Evolutionary conservation across 1,140 invertebrate species (phyloP).

Genomic region (Mamestra configurata): DNA sequence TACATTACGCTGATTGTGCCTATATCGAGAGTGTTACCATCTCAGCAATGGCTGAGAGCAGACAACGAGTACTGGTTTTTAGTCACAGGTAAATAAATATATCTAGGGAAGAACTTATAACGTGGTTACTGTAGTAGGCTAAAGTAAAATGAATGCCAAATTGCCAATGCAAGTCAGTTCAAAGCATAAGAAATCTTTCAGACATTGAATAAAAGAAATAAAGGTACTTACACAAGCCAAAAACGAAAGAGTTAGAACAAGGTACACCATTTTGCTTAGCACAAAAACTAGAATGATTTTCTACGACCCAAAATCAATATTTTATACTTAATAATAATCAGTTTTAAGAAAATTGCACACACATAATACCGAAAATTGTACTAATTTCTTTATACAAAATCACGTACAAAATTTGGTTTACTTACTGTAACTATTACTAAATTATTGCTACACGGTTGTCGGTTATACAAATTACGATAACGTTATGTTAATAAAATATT

Average conservation of each 20-base stretch:
- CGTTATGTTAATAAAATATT: neutral
- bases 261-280: neutral
- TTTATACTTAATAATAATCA: constrained; percentile 49
- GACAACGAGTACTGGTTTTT: too few species aligned
- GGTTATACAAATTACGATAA: neutral
- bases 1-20: too few species aligned
- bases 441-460: neutral
- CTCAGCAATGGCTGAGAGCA: too few species aligned
- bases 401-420: constrained; percentile 32
- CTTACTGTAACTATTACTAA: neutral
- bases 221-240: constrained; percentile 6
- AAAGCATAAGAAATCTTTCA: too few species aligned
- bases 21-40: too few species aligned
- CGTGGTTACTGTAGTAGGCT: too few species aligned
- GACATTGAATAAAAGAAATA: neutral
- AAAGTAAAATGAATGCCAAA: too few species aligned
- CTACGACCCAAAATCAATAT: neutral
- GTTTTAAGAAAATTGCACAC: constrained; percentile 36
- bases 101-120: too few species aligned
- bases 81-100: too few species aligned
- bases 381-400: constrained; percentile 35
- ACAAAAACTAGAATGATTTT: constrained; percentile 19
- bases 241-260: neutral
- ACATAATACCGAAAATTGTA: constrained; percentile 32
- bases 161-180: too few species aligned